These are phyloP conservation scores for Ophion costatus DNA, from an alignment of 2,888 invertebrate genomes.

Conservation along the genomic window DNA sequence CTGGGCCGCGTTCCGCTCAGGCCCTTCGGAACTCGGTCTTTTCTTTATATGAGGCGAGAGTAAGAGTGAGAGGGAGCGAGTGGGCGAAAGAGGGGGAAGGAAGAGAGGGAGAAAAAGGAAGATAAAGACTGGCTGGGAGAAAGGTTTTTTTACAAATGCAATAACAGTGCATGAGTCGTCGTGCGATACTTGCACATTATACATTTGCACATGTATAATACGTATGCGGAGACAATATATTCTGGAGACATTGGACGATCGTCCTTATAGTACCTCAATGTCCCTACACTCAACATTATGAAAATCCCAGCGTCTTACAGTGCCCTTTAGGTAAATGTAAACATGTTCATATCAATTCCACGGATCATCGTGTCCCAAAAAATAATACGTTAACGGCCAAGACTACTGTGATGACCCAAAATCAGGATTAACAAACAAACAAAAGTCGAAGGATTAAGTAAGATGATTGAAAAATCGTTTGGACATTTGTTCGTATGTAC, in stretches of 20 bases:
- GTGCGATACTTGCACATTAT: conserved; percentile 44
- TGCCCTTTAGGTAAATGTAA: not conserved
- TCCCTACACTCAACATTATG: too few relatives aligned
- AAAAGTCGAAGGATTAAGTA: too few relatives aligned
- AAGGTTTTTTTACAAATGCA: conserved; percentile 48
- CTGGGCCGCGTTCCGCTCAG: conserved; percentile 38
- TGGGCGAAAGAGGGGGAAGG: not conserved
- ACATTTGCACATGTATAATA: conserved; percentile 2
- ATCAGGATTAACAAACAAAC: too few relatives aligned
- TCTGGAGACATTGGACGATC: not conserved
- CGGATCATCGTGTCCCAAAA: too few relatives aligned
- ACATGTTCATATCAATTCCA: not conserved
- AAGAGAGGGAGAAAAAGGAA: conserved; percentile 25
- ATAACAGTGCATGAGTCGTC: conserved; percentile 28
- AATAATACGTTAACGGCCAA: too few relatives aligned
- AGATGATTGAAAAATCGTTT: too few relatives aligned
- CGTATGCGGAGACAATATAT: not conserved
- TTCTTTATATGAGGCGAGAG: conserved; percentile 61
- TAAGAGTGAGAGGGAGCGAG: not conserved
- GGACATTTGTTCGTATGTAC: too few relatives aligned
- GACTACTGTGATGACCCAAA: too few relatives aligned
- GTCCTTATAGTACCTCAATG: not conserved
- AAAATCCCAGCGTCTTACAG: too few relatives aligned
- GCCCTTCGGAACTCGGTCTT: conserved; percentile 26
- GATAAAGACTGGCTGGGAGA: conserved; percentile 52